phyloP scores from a whole-genome alignment of 1,140 invertebrate genomes.

The Tetramorium parvispinum region DNA sequence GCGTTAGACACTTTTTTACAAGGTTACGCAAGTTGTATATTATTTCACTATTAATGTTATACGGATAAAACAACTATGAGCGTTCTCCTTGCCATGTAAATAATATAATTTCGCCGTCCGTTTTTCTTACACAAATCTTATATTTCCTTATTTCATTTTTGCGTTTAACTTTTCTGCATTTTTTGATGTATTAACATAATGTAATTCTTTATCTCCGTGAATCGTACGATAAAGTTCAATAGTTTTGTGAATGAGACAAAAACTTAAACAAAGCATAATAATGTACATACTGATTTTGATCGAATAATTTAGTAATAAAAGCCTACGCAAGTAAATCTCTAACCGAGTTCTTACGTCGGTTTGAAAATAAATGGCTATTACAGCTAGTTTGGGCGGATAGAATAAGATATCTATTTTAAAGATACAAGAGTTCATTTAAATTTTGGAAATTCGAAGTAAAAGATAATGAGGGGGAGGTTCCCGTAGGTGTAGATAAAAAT shows the following conservation, averaged over 20 bases:
- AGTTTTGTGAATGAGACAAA: background rate
- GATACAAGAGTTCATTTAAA: background rate
- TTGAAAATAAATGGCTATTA: slow-evolving; percentile 35
- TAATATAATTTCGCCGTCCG: background rate
- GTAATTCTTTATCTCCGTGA: background rate
- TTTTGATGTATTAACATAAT: background rate
- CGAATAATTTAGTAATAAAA: slow-evolving; percentile 68
- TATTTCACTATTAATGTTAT: background rate
- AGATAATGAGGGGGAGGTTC: background rate
- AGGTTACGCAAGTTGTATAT: background rate
- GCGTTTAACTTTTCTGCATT: background rate
- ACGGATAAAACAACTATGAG: background rate
- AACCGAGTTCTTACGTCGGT: slow-evolving; percentile 34
- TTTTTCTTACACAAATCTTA: background rate
- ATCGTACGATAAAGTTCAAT: background rate
- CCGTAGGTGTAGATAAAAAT: background rate
- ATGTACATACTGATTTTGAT: slow-evolving; percentile 21
- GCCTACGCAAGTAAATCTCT: slow-evolving; percentile 57
- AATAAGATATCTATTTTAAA: background rate
- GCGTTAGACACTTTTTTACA: background rate
- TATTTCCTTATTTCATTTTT: background rate
- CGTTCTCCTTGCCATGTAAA: background rate
- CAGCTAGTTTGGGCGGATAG: background rate
- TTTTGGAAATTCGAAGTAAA: background rate
- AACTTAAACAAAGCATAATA: background rate